Base-by-base conservation (phyloP, 2,797 vertebrate species). In the Euphonia xanthogaster region DNA sequence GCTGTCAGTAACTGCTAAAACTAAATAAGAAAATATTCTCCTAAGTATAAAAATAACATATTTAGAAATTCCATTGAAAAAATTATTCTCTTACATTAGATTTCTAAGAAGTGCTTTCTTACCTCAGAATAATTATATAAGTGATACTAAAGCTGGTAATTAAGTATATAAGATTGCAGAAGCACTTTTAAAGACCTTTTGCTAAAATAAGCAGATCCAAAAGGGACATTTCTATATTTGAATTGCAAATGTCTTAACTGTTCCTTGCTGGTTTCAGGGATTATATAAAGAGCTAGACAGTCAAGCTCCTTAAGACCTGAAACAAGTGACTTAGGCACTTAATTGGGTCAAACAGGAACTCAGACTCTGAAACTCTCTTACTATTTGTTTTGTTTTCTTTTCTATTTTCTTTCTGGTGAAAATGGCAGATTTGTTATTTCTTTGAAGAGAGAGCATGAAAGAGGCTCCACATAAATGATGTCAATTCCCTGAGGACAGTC, bases 331-430 rank as follows among this genome's bases (percentile, higher is more conserved):
- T 39, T 30, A 30, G 14, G 14, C 8, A 44, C 14, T 50, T 51
- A 40, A 45, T 45, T 60, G 4, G 1, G 1, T 63, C 39, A 77
- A 71, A 55, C 4, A n/a, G 23, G n/a, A 70, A 66, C 3, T 22
- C 0, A 0, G 23, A 2, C 3, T 65, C n/a, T 73, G 35, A 70
- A 76, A 72, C 8, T 6, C 6, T 45, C 6, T 42, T n/a, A 6
- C 2, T 57, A 2, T 27, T 61, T 28, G 7, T 7, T 63, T 53
- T 25, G 23, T 48, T 53, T 53, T 24, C 4, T 3, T 54, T 57
- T 24, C 4, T 6, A 16, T 66, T 74, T 53, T 39, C 4, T 5
- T 67, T 67, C 18, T 35, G 21, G 11, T 74, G 13, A 54, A 70
- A 81, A 71, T 22, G 28, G 6, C 23, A 71, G 27, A 42, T 15